A percentile compares a stretch with the other conserved stretches of the same genome.
Evolutionary conservation across 1,140 invertebrate species (phyloP).

Genomic region (Bombus sibiricus): DNA sequence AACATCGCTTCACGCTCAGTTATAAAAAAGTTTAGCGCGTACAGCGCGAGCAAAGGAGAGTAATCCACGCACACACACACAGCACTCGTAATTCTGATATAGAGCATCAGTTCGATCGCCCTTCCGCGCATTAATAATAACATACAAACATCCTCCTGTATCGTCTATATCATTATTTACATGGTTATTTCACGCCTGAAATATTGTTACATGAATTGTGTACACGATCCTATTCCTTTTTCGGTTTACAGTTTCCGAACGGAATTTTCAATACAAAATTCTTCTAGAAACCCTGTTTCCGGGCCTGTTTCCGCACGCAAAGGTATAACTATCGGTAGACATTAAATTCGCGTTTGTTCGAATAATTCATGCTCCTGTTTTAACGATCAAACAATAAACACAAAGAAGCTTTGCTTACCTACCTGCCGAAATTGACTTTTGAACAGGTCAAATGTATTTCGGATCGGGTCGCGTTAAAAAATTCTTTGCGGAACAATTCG

Average conservation of each 20-base stretch:
- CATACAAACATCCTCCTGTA: constrained; percentile 5
- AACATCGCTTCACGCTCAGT: background rate
- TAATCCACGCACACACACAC: constrained; percentile 7
- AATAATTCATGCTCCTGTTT: constrained; percentile 49
- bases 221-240: background rate
- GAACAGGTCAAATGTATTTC: constrained; percentile 26
- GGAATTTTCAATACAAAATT: background rate
- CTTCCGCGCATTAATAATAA: background rate
- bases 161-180: constrained; percentile 3
- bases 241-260: background rate
- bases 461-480: constrained; percentile 38
- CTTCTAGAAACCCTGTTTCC: background rate
- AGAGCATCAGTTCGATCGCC: background rate
- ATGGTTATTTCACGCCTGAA: constrained; percentile 1
- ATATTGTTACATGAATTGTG: background rate
- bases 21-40: constrained; percentile 15
- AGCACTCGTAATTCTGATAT: constrained; percentile 31
- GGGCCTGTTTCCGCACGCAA: background rate
- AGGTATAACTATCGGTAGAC: constrained; percentile 40
- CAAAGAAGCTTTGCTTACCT: constrained; percentile 48
- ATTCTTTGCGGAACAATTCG: background rate
- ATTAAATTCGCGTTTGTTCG: constrained; percentile 33
- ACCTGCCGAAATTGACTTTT: constrained; percentile 53
- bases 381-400: constrained; percentile 13
- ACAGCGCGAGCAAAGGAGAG: constrained; percentile 27